Conservation (phyloP, 2,113 vertebrate species). For the Siniperca knerii region DNA sequence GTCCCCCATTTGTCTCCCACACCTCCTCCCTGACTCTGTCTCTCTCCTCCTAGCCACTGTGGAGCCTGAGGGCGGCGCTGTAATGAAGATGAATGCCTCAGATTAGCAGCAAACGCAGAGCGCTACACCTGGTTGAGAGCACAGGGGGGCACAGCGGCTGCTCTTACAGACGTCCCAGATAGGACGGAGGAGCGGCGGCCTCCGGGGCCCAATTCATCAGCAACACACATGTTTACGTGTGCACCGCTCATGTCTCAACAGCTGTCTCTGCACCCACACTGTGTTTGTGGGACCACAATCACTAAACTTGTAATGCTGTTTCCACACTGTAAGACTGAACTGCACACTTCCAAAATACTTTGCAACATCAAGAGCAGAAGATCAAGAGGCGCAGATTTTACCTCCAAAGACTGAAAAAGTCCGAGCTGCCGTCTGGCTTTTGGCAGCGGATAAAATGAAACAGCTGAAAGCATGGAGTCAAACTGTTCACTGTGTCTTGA, state of each 20-base stretch:
- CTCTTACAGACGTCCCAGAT: conserved; percentile 41
- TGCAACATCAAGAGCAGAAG: background rate
- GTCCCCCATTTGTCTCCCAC: conserved; percentile 29
- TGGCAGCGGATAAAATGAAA: background rate
- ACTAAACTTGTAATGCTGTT: conserved; percentile 9
- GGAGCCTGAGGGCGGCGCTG: conserved; percentile 62
- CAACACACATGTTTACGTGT: conserved; percentile 51
- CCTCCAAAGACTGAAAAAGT: background rate
- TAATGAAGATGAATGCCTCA: conserved; percentile 75
- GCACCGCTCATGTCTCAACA: conserved; percentile 11
- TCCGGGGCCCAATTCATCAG: conserved; percentile 65
- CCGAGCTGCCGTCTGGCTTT: background rate
- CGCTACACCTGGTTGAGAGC: conserved; percentile 55
- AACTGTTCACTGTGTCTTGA: background rate
- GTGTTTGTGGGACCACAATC: background rate
- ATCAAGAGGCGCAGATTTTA: background rate
- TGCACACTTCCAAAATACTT: background rate
- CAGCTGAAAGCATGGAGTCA: background rate
- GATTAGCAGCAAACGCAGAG: conserved; percentile 54
- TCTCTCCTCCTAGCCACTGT: conserved; percentile 2
- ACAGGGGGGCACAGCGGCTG: background rate
- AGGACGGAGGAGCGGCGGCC: conserved; percentile 41
- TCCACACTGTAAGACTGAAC: background rate
- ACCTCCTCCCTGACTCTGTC: conserved; percentile 15
- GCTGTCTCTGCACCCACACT: conserved; percentile 29